phyloP scores from a whole-genome alignment of 2,113 vertebrate species.

The Aegithalos caudatus region DNA sequence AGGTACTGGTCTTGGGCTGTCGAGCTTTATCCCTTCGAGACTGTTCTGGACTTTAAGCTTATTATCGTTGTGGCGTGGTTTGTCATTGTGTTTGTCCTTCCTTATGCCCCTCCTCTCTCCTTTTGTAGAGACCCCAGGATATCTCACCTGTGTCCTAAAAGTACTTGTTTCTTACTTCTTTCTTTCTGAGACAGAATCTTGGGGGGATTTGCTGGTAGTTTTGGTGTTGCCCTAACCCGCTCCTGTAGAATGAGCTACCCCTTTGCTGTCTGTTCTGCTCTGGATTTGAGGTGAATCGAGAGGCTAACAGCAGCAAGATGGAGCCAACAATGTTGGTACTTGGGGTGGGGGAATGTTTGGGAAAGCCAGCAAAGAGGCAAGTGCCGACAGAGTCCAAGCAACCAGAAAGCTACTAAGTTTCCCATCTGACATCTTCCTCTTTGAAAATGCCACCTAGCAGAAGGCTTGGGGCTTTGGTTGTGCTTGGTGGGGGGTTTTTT shows the following conservation, averaged over 20 bases:
- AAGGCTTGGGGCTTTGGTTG: not conserved
- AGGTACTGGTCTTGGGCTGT: not conserved
- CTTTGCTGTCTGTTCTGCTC: not conserved
- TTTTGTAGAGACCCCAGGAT: not conserved
- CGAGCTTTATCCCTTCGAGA: not conserved
- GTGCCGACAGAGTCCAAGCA: not conserved
- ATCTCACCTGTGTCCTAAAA: not conserved
- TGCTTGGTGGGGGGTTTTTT: not conserved
- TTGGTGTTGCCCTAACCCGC: accelerated
- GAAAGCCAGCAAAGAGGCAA: not conserved
- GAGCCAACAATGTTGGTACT: not conserved
- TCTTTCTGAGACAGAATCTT: not conserved
- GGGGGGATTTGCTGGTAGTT: not conserved
- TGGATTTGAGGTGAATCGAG: accelerated
- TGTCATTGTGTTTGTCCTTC: not conserved
- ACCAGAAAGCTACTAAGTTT: not conserved
- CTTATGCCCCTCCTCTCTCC: too few relatives aligned
- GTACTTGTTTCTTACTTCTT: not conserved
- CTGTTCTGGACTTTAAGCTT: not conserved
- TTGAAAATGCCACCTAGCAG: not conserved
- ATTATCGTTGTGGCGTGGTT: not conserved
- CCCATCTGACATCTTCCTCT: not conserved
- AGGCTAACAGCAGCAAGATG: not conserved
- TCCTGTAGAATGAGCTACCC: not conserved
- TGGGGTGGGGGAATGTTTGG: not conserved